A percentile compares a stretch with the other conserved stretches of the same genome.
Evolutionary conservation across 2,797 vertebrate species (phyloP).

Genomic region (Labeo calbasu): DNA sequence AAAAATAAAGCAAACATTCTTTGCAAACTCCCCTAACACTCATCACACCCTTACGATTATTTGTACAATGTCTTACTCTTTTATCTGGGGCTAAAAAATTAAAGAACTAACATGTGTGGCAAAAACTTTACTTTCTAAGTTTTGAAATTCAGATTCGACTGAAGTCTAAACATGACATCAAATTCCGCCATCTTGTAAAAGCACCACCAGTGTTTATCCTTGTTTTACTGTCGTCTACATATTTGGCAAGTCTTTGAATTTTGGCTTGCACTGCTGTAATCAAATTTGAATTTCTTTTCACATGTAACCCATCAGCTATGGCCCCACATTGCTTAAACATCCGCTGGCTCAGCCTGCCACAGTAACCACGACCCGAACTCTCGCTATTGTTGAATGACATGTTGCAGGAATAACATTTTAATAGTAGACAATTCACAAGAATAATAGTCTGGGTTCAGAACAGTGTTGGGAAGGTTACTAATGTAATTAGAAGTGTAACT

Average conservation of each 20-base stretch:
- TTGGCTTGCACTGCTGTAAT: neutral
- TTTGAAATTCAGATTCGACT: neutral
- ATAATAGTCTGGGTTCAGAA: neutral
- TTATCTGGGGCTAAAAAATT: neutral
- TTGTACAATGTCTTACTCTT: no score
- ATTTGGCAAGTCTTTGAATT: neutral
- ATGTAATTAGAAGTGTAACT: no score
- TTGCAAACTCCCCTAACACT: no score
- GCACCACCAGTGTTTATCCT: neutral
- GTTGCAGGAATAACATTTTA: neutral
- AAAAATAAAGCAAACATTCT: no score
- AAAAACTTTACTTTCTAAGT: neutral
- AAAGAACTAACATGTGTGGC: neutral
- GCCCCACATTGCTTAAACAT: neutral
- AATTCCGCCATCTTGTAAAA: neutral
- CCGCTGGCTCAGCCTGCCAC: neutral
- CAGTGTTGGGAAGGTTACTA: no score
- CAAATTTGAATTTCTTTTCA: neutral
- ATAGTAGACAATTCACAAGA: neutral
- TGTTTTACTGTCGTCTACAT: neutral
- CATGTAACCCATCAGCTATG: neutral
- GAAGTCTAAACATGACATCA: neutral
- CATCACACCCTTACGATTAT: neutral
- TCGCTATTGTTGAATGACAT: neutral
- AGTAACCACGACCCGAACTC: neutral